Evolutionary conservation across 2,797 vertebrate genomes (phyloP).

Genomic region (Petrocephalus sullivani): DNA sequence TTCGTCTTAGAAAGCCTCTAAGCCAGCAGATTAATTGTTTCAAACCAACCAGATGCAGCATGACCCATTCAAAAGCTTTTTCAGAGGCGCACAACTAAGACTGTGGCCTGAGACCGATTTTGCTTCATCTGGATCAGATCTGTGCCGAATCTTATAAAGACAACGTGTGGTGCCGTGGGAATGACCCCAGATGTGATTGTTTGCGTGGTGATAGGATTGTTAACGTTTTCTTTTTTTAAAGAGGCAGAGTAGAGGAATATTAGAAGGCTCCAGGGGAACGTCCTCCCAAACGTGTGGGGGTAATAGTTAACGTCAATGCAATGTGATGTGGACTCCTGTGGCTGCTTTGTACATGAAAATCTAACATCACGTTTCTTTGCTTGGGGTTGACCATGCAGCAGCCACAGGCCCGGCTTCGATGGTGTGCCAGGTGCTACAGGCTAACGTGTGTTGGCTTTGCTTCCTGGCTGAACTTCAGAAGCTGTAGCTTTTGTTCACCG

Average conservation of each 20-base stretch:
- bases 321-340: not conserved
- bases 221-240: not conserved
- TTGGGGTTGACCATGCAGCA: not conserved
- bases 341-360: not conserved
- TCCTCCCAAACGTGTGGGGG: not conserved
- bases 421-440: not conserved
- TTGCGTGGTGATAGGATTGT: constrained; percentile 3
- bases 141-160: not conserved
- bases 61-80: not conserved
- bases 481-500: not conserved
- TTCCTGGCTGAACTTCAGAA: not conserved
- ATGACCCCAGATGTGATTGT: constrained; percentile 9
- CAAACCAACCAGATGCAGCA: not conserved
- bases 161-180: constrained; percentile 3
- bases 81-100: not conserved
- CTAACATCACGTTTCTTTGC: not conserved
- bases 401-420: not conserved
- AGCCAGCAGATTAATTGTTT: not conserved
- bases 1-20: not conserved
- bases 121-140: constrained; percentile 7
- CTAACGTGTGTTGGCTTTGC: not conserved
- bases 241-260: not conserved
- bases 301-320: not conserved
- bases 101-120: not conserved
- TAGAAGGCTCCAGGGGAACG: not conserved